A percentile compares a stretch with the other conserved stretches of the same genome.
These are phyloP conservation scores for Cotesia glomerata DNA, from an alignment of 1,140 invertebrate species.

Conservation along the genomic window DNA sequence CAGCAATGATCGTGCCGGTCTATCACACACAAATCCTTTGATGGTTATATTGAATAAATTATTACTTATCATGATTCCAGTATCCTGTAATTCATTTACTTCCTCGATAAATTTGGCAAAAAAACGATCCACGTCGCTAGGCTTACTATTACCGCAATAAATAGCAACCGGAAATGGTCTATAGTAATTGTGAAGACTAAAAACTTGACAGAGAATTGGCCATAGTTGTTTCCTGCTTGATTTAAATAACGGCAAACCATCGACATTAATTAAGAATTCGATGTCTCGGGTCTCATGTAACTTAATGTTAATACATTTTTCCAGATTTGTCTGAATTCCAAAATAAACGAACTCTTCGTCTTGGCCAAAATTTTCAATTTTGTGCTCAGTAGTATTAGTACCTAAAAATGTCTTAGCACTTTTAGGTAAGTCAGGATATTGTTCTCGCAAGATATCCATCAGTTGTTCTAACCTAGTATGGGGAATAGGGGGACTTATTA, in stretches of 20 bases:
- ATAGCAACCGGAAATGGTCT: conserved; percentile 22
- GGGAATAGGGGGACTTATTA: conserved; percentile 23
- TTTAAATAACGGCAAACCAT: conserved; percentile 27
- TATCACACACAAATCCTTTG: conserved; percentile 22
- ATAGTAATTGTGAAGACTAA: not conserved
- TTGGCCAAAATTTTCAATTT: not conserved
- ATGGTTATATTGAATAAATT: conserved; percentile 11
- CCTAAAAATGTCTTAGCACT: conserved; percentile 14
- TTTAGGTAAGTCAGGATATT: conserved; percentile 24
- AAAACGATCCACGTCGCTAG: not conserved
- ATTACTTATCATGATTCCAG: conserved; percentile 8
- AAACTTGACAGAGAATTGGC: conserved; percentile 19
- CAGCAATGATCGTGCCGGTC: conserved; percentile 18
- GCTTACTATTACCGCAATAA: conserved; percentile 20
- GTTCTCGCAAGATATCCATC: conserved; percentile 30
- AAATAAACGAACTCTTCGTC: conserved; percentile 18
- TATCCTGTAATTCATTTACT: conserved; percentile 9
- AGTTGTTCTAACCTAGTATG: conserved; percentile 31
- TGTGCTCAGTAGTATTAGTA: not conserved
- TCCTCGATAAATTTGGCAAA: conserved; percentile 19
- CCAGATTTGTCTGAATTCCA: conserved; percentile 1
- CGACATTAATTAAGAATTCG: conserved; percentile 18
- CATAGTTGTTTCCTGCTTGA: conserved; percentile 26
- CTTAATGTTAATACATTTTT: conserved; percentile 5
- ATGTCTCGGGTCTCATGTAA: conserved; percentile 2